Conservation (phyloP, 2,888 invertebrate species). For the Idaea aversata region DNA sequence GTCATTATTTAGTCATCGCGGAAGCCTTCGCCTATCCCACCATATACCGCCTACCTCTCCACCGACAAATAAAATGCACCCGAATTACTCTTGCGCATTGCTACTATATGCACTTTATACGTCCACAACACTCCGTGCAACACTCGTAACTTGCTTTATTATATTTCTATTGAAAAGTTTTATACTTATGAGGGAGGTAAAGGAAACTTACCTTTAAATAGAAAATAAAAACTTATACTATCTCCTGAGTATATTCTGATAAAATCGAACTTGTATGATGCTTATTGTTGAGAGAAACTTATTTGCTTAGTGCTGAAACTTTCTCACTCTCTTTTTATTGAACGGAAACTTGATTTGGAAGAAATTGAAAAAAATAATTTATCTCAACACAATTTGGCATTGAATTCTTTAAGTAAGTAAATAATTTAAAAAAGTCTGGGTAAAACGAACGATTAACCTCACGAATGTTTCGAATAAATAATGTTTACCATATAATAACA, state of each 20-base stretch:
- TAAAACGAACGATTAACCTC: too few species aligned
- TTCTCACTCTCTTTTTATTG: constrained; percentile 5
- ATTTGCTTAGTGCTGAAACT: constrained; percentile 15
- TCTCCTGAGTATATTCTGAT: constrained; percentile 25
- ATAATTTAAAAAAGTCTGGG: too few species aligned
- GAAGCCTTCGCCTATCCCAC: constrained; percentile 14
- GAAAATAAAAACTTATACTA: constrained; percentile 31
- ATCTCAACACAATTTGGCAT: too few species aligned
- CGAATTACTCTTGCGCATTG: constrained; percentile 55
- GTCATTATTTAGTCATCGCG: constrained; percentile 80
- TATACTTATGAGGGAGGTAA: constrained; percentile 33
- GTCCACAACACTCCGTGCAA: constrained; percentile 31
- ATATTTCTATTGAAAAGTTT: constrained; percentile 43
- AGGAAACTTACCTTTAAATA: constrained; percentile 30
- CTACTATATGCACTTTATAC: constrained; percentile 59
- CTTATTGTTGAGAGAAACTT: constrained; percentile 26
- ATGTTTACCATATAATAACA: not conserved
- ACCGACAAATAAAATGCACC: constrained; percentile 72
- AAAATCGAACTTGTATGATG: constrained; percentile 24
- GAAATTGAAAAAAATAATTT: not conserved
- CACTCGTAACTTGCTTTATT: constrained; percentile 43
- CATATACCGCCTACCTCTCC: constrained; percentile 42
- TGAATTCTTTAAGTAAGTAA: too few species aligned
- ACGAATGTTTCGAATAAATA: not conserved
- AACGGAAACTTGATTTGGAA: not conserved